Conservation (phyloP, 2,888 invertebrate species). For the Tupiocoris notatus region DNA sequence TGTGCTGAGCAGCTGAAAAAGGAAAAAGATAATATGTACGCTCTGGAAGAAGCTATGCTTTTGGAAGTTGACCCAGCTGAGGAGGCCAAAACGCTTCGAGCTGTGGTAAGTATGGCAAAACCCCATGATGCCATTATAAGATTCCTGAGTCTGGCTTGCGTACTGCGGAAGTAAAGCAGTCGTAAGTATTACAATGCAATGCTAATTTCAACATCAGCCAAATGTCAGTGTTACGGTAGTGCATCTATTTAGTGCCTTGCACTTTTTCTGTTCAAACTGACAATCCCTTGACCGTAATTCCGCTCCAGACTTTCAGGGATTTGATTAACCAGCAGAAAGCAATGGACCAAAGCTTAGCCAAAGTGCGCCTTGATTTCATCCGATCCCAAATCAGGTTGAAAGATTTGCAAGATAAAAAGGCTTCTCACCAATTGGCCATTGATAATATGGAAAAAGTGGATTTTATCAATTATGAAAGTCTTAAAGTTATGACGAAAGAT, state of each 20-base stretch:
- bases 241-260: too few species aligned
- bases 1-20: conserved; percentile 12
- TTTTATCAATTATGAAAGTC: conserved; percentile 23
- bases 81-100: conserved; percentile 15
- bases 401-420: conserved; percentile 2
- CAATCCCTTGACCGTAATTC: too few species aligned
- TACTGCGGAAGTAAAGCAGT: too few species aligned
- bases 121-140: too few species aligned
- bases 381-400: conserved; percentile 24
- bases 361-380: conserved; percentile 30
- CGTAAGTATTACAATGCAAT: too few species aligned
- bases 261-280: too few species aligned
- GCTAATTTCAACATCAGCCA: too few species aligned
- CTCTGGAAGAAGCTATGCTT: conserved; percentile 23
- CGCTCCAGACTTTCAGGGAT: conserved; percentile 13
- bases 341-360: conserved; percentile 32
- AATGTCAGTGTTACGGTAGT: too few species aligned
- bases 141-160: too few species aligned
- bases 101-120: conserved; percentile 28
- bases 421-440: conserved; percentile 12
- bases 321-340: conserved; percentile 27
- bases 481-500: conserved; percentile 17
- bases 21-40: conserved; percentile 20
- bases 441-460: conserved; percentile 35
- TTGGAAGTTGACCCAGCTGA: conserved; percentile 8